A percentile compares a stretch with the other conserved stretches of the same genome.
phyloP scores from a whole-genome alignment of 1,140 invertebrate species.

The Drosophila rufa region DNA sequence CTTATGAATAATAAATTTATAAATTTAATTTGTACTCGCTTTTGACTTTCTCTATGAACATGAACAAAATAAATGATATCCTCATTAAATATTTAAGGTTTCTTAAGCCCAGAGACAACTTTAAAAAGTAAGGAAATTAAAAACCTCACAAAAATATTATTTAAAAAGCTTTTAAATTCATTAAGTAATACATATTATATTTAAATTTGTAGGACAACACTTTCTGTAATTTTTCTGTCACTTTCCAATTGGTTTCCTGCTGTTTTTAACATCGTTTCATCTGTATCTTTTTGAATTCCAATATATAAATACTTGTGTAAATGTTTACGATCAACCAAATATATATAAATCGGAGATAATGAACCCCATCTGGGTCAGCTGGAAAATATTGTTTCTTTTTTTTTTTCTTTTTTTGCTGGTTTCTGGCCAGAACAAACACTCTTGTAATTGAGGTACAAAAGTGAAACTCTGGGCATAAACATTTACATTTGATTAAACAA shows the following conservation, averaged over 20 bases:
- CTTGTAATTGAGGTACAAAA: constrained; percentile 57
- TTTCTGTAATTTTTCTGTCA: constrained; percentile 21
- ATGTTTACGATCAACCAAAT: constrained; percentile 38
- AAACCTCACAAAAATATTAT: background rate
- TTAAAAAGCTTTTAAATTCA: background rate
- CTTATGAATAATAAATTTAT: background rate
- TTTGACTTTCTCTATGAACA: constrained; percentile 8
- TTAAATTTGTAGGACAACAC: background rate
- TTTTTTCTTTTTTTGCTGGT: constrained; percentile 10
- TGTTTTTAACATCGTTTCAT: constrained; percentile 21
- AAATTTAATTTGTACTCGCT: constrained; percentile 1
- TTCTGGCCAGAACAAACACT: constrained; percentile 54
- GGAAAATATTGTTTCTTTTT: constrained; percentile 27
- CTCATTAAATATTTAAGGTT: background rate
- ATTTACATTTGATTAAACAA: constrained; percentile 78
- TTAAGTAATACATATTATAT: background rate
- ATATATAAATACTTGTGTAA: constrained; percentile 17
- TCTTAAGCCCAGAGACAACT: background rate
- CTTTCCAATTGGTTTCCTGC: constrained; percentile 26
- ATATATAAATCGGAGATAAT: constrained; percentile 59
- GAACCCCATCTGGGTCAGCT: constrained; percentile 65
- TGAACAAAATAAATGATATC: background rate
- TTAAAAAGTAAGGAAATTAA: background rate
- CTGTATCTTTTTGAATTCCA: constrained; percentile 1
- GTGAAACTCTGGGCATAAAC: constrained; percentile 71